These are phyloP conservation scores for Trissolcus brochymenae DNA, from an alignment of 2,888 invertebrate genomes.

Conservation along the genomic window DNA sequence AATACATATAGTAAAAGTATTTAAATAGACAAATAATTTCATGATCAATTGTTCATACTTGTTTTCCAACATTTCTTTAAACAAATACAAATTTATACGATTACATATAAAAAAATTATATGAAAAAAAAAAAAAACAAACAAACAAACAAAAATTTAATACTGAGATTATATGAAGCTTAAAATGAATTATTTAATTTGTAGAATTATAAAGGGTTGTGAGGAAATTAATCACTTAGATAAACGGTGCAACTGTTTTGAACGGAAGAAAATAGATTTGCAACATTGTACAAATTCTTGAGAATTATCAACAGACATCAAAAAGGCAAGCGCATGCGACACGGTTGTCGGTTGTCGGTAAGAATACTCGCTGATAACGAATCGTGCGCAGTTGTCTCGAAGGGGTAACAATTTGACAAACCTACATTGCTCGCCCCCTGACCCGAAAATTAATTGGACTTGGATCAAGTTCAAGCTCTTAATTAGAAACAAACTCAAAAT, in stretches of 20 bases:
- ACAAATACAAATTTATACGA: no score
- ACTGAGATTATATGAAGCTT: no score
- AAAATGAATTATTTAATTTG: no score
- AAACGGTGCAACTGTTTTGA: constrained; percentile 36
- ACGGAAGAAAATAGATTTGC: not conserved
- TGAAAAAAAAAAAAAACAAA: no score
- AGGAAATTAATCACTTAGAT: not conserved
- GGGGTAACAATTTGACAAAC: constrained; percentile 17
- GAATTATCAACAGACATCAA: constrained; percentile 14
- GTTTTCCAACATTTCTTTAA: no score
- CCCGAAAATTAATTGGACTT: constrained; percentile 40
- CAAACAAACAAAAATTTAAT: no score
- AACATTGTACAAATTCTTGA: constrained; percentile 3
- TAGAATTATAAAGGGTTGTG: no score
- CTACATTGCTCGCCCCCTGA: constrained; percentile 25
- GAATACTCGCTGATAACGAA: constrained; percentile 28
- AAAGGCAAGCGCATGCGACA: not conserved
- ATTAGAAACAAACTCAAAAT: constrained; percentile 34
- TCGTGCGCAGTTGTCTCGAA: constrained; percentile 28
- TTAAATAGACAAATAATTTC: no score
- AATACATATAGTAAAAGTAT: no score
- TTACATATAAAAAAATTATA: no score
- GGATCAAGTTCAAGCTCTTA: constrained; percentile 38
- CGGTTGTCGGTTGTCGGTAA: constrained; percentile 36
- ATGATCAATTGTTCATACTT: no score